phyloP scores from a whole-genome alignment of 2,888 invertebrate species.

The Dione juno region DNA sequence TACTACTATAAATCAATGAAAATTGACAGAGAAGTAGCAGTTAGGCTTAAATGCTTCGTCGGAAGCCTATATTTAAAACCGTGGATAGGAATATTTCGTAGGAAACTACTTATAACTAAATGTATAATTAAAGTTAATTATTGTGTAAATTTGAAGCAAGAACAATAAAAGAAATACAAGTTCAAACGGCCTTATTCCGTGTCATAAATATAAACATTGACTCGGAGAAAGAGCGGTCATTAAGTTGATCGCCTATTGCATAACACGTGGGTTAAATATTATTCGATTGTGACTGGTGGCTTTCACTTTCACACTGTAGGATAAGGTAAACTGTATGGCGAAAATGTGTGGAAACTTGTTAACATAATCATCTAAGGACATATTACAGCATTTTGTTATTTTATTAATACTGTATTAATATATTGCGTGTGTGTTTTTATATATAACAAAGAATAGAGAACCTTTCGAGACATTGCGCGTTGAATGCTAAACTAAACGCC shows the following conservation, averaged over 20 bases:
- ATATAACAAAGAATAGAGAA: too few species aligned
- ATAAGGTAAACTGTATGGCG: conserved; percentile 41
- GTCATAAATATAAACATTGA: conserved; percentile 36
- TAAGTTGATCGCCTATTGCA: conserved; percentile 67
- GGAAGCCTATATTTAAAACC: conserved; percentile 9
- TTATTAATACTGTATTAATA: neutral
- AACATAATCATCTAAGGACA: conserved; percentile 8
- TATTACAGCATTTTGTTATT: neutral
- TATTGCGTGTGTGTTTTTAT: too few species aligned
- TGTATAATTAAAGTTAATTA: conserved; percentile 5
- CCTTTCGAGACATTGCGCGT: too few species aligned
- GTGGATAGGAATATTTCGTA: neutral
- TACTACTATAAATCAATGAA: neutral
- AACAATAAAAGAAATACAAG: conserved; percentile 14
- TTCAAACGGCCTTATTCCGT: conserved; percentile 13
- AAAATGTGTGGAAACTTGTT: conserved; percentile 37
- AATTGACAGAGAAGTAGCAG: neutral
- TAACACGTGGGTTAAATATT: conserved; percentile 73
- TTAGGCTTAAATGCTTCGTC: neutral
- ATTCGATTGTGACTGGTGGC: conserved; percentile 75
- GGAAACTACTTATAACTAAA: neutral
- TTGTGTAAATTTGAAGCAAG: conserved; percentile 5
- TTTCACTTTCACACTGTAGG: conserved; percentile 72
- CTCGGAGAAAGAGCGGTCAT: conserved; percentile 54
- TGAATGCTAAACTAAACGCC: too few species aligned